Evolutionary conservation across 2,797 vertebrate species (phyloP), one percentile per base, ranked within the genome.

Genomic region (Hybognathus amarus): DNA sequence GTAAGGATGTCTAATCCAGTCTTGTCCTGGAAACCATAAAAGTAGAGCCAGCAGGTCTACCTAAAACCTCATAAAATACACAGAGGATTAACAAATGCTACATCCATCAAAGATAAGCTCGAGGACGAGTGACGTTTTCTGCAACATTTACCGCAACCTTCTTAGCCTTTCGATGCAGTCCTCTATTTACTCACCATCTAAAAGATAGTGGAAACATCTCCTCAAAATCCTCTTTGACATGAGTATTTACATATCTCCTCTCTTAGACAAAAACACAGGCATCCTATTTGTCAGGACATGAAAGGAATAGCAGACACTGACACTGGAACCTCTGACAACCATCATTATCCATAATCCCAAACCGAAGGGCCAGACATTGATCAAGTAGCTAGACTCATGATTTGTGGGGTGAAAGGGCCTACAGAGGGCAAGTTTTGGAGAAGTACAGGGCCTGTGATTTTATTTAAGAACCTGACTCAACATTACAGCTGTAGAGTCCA

Each of bases 241-340:
- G 83, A 91, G 87, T 71, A 83, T 90, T 90, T 89, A 86, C 91
- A 89, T 88, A 91, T 88, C 89, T 84, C 77, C 78, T 88, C 85
- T 82, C 67, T 61, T 80, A 88, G 90, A 93, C 90, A 88, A 91
- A 94, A 95, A 92, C 91, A 92, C 88, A 84, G 83, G 88, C 91
- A 88, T 89, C 90, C 89, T 92, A 92, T 92, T 92, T 87, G 89
- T 91, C 92, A 91, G 83, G 86, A 93, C 92, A 94, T 94, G 91
- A 94, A 95, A 93, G 91, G 89, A 88, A 83, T 87, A 85, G 84
- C 89, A 82, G 88, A 85, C 83, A 80, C 91, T 88, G 87, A 89
- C 89, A 90, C 88, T 83, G 84, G 85, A 87, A 86, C 74, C 87
- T 86, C 91, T 91, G 88, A 93, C 92, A 91, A 87, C 87, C 89